These are phyloP conservation scores for Phalacrocorax carbo DNA, from an alignment of 2,113 vertebrate species.

Conservation along the genomic window DNA sequence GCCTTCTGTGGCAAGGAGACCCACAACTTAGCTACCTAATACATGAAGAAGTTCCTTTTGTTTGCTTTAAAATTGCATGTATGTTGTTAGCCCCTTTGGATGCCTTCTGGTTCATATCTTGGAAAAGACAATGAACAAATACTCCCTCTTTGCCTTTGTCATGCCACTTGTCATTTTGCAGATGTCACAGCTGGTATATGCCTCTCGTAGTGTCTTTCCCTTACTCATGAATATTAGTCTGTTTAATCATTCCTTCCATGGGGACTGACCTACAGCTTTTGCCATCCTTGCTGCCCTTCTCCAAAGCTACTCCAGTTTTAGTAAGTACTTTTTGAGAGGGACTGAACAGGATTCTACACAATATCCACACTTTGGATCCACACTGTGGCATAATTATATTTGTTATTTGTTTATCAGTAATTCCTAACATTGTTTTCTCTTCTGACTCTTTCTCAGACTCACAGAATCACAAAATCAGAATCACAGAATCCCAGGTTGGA, in stretches of 20 bases:
- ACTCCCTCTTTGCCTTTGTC: background rate
- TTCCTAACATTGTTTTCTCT: background rate
- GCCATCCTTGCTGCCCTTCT: background rate
- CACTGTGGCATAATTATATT: background rate
- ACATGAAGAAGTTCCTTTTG: background rate
- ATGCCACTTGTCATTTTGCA: background rate
- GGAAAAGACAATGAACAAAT: background rate
- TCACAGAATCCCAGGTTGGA: too few species aligned
- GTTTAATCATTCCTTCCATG: background rate
- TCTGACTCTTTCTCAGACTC: background rate
- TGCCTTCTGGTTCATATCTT: background rate
- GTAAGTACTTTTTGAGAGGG: background rate
- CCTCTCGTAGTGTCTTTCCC: background rate
- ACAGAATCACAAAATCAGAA: background rate
- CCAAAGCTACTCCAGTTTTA: background rate
- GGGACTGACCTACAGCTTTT: background rate
- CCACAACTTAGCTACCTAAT: background rate
- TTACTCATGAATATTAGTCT: background rate
- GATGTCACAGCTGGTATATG: background rate
- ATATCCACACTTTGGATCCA: background rate
- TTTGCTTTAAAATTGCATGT: background rate
- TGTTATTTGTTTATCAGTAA: background rate
- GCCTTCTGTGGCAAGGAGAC: background rate
- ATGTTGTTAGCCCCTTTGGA: background rate
- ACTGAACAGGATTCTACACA: background rate